phyloP scores from a whole-genome alignment of 2,797 vertebrate genomes.

The Oophaga sylvatica region DNA sequence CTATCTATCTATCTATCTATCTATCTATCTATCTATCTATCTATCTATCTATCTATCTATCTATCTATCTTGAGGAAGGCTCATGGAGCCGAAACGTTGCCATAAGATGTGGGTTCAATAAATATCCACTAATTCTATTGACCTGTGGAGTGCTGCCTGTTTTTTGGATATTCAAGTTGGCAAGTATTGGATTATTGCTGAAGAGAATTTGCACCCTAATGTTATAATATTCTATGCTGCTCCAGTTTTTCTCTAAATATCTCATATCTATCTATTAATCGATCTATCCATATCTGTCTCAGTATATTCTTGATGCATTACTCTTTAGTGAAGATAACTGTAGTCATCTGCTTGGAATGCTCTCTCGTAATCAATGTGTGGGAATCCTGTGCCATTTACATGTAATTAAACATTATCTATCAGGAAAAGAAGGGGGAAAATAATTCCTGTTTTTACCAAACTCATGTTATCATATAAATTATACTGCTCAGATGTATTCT shows the following conservation, averaged over 20 bases:
- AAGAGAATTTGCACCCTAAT: too few species aligned
- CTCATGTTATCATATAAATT: background rate
- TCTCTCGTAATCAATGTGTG: background rate
- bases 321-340: background rate
- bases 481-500: background rate
- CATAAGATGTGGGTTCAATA: too few species aligned
- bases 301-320: background rate
- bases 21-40: background rate
- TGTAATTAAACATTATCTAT: background rate
- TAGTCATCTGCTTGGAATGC: background rate
- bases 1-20: background rate
- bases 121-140: too few species aligned
- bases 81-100: too few species aligned
- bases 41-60: background rate
- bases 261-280: background rate
- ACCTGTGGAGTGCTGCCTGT: too few species aligned
- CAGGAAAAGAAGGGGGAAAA: background rate
- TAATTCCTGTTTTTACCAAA: background rate
- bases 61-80: background rate
- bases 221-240: too few species aligned
- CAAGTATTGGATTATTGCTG: too few species aligned
- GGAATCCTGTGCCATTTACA: background rate
- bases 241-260: too few species aligned
- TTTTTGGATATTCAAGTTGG: too few species aligned
- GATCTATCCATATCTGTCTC: background rate